Base-by-base conservation (phyloP, 2,888 invertebrate genomes). In the Drosophila hawaiiensis region DNA sequence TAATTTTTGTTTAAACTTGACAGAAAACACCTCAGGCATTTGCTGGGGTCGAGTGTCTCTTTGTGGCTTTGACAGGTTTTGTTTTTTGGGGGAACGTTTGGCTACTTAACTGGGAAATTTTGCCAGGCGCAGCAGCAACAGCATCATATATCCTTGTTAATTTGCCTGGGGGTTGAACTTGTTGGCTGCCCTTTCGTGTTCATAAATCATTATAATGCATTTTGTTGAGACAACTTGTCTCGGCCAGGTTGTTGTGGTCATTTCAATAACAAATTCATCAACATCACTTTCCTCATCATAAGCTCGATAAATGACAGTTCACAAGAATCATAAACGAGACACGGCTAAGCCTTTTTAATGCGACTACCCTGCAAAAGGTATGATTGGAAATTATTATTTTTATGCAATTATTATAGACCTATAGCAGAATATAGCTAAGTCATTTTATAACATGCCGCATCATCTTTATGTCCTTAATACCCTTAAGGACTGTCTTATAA, bases 131-230 rank as follows among this genome's bases (percentile, higher is more conserved):
- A 53, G 33, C 55, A 74, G 76, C 82, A 86, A 37, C 55, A 76
- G 76, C 83, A 86, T 89, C 81, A 87, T 87, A 83, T 84, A 86
- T 86, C 89, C 86, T 89, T 84, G 83, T 79, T 87, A 87, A 87
- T 84, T 87, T 84, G 83, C 82, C 73, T 61, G 69, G 68, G 86
- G 86, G 84, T 83, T 78, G 85, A 59, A 79, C 58, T 61, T 58
- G 70, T 31, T 61, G 47, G 66, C 22, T 67, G 61, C 28, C 55
- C 35, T 55, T 29, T 39, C 63, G 35, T 55, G 68, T 66, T 68
- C 78, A 87, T 87, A 84, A 87, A 89, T 89, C 89, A 89, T 85
- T 85, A 70, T 83, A 84, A 89, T 87, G 83, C 80, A 89, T 80
- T 87, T 82, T 73, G 82, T 76, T 79, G 59, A 35, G 75, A 76